These are phyloP conservation scores for Ridgeia piscesae DNA, from an alignment of 1,140 invertebrate genomes.

Conservation along the genomic window DNA sequence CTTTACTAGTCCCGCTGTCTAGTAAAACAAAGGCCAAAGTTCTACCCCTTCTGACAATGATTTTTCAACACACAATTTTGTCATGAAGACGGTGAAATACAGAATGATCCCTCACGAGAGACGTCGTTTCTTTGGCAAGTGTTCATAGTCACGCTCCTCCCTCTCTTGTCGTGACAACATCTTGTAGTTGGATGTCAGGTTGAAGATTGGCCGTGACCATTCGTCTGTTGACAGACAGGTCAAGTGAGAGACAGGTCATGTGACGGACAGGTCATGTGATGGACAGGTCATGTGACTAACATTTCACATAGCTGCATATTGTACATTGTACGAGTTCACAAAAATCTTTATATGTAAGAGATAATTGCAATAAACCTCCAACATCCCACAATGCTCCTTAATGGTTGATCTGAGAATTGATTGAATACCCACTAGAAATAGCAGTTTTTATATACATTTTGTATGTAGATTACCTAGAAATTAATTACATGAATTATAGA, in stretches of 20 bases:
- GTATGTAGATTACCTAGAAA: too few species aligned
- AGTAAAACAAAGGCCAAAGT: too few species aligned
- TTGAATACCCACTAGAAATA: not conserved
- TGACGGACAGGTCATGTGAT: not conserved
- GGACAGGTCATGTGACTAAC: not conserved
- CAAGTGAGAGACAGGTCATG: not conserved
- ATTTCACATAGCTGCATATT: too few species aligned
- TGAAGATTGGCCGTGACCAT: slow-evolving; percentile 96
- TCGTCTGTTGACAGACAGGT: slow-evolving; percentile 60
- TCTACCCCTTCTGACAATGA: too few species aligned
- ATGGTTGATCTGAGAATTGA: too few species aligned
- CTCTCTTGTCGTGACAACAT: slow-evolving; percentile 68
- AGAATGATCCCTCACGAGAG: slow-evolving; percentile 38
- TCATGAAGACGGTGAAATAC: slow-evolving; percentile 2
- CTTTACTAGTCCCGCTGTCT: too few species aligned
- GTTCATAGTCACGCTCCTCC: slow-evolving; percentile 85
- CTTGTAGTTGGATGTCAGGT: slow-evolving; percentile 93
- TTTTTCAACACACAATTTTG: too few species aligned
- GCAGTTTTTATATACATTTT: not conserved
- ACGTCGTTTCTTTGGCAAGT: slow-evolving; percentile 73
- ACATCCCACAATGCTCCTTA: too few species aligned
- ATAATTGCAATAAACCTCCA: not conserved
- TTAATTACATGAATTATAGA: too few species aligned
- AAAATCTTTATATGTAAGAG: not conserved
- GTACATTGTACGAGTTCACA: too few species aligned